Conservation (phyloP, 2,797 vertebrate genomes). For the Darevskia nairensis region DNA sequence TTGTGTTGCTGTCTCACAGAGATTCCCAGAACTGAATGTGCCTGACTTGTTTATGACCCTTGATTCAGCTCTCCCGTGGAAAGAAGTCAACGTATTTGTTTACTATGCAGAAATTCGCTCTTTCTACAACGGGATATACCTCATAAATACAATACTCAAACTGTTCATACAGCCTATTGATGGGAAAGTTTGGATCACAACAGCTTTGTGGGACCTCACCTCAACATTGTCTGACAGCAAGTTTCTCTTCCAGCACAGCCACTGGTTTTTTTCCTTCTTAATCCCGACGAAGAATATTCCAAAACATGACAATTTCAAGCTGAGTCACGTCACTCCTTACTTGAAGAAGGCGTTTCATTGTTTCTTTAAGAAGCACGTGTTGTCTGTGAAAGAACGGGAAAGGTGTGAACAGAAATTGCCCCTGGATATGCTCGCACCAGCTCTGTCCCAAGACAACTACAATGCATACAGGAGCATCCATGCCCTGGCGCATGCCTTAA, state of each 20-base stretch:
- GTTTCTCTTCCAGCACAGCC: neutral
- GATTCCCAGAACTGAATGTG: neutral
- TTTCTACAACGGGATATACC: too few relatives aligned
- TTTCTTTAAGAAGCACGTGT: too few relatives aligned
- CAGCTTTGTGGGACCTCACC: neutral
- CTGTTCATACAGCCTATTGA: too few relatives aligned
- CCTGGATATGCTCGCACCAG: neutral
- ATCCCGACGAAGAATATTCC: neutral
- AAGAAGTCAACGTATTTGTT: neutral
- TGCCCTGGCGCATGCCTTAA: constrained; percentile 2
- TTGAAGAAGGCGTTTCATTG: neutral
- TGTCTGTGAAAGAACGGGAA: too few relatives aligned
- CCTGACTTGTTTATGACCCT: neutral
- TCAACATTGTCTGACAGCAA: neutral
- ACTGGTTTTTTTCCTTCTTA: neutral
- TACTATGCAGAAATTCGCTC: neutral
- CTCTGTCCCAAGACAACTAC: neutral
- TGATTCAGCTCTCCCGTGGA: neutral
- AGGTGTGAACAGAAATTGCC: too few relatives aligned
- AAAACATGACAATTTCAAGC: neutral
- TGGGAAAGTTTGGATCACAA: too few relatives aligned
- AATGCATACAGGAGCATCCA: neutral
- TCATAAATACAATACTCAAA: neutral
- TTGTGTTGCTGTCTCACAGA: neutral
- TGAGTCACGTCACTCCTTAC: too few relatives aligned